These are phyloP conservation scores for Meteorus cinctellus DNA, from an alignment of 2,888 invertebrate genomes.

Conservation along the genomic window DNA sequence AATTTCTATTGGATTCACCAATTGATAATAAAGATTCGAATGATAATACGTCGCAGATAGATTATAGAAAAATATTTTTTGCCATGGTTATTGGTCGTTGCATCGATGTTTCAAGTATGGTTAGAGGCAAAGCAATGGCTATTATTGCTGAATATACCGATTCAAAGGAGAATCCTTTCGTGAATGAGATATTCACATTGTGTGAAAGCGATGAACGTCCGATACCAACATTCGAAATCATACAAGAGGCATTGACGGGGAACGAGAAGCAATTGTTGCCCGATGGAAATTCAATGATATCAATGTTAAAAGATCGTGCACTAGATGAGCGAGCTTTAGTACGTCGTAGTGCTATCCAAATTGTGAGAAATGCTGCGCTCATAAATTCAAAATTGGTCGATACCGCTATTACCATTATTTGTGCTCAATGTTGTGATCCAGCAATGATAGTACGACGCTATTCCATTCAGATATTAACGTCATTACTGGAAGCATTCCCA, in stretches of 20 bases:
- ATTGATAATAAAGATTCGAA: neutral
- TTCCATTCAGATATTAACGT: slow-evolving; percentile 74
- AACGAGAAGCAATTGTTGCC: slow-evolving; percentile 64
- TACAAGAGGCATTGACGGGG: slow-evolving; percentile 52
- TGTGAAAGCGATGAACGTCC: slow-evolving; percentile 43
- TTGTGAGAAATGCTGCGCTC: slow-evolving; percentile 59
- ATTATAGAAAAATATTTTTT: slow-evolving; percentile 65
- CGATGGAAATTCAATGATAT: slow-evolving; percentile 62
- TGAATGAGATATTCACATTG: slow-evolving; percentile 51
- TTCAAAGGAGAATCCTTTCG: slow-evolving; percentile 48
- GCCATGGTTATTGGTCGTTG: slow-evolving; percentile 76
- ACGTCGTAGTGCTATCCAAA: slow-evolving; percentile 68
- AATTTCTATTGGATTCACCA: slow-evolving; percentile 65
- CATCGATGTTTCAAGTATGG: slow-evolving; percentile 76
- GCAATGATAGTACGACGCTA: slow-evolving; percentile 74
- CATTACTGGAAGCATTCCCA: slow-evolving; percentile 73
- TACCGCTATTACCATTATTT: slow-evolving; percentile 55
- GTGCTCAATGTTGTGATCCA: slow-evolving; percentile 73
- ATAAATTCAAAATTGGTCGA: slow-evolving; percentile 54
- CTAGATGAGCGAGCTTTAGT: slow-evolving; percentile 76
- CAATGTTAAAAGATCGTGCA: slow-evolving; percentile 72
- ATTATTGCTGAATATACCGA: slow-evolving; percentile 76
- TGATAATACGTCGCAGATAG: neutral
- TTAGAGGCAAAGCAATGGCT: slow-evolving; percentile 79
- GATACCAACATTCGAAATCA: slow-evolving; percentile 56